Evolutionary conservation across 1,140 invertebrate genomes (phyloP), one percentile per base, ranked within the genome.

Genomic region (Zaprionus ornatus): DNA sequence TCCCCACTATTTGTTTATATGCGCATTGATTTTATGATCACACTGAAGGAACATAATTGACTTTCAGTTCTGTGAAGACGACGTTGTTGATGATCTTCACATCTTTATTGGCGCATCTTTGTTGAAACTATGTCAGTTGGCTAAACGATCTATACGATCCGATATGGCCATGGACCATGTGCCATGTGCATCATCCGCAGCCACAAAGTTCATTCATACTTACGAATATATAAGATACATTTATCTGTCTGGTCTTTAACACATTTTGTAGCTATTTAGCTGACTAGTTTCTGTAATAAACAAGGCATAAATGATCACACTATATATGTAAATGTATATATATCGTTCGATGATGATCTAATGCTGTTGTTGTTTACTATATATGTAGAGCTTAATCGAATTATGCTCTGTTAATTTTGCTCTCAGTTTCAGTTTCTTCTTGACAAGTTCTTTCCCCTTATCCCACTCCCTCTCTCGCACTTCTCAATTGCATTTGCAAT

Each of bases 1-100:
- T 52, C 6, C 5, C 12, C 10, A 29, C 45, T 68, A 74, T 74
- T 71, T 75, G 73, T 75, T 75, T 75, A 71, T 71, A 54, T 62
- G 50, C 57, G 29, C 29, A 74, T 68, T 55, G 73, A 54, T 68
- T 74, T 74, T 62, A 74, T 59, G 73, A 60, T 57, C 67, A 25
- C 25, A 25, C 23, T 35, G 67, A 45, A 40, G 67, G 45, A 40
- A 63, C 42, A 64, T 71, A 64, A 75, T 75, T 71, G 54, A 75
- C 67, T 75, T 56, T 60, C 27, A 10, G 17, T 48, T 57, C 63
- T 55, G 50, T 50, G 29, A 40, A 42, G 13, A 40, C 52, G 13
- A 25, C 19, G 4, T 15, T 52, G 17, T 40, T 66, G 62, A 72
- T 66, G 45, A 68, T 69, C 29, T 27, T 61, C 19, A 10, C 27